These are phyloP conservation scores for Callitettix versicolor DNA, from an alignment of 1,140 invertebrate species.

Conservation along the genomic window DNA sequence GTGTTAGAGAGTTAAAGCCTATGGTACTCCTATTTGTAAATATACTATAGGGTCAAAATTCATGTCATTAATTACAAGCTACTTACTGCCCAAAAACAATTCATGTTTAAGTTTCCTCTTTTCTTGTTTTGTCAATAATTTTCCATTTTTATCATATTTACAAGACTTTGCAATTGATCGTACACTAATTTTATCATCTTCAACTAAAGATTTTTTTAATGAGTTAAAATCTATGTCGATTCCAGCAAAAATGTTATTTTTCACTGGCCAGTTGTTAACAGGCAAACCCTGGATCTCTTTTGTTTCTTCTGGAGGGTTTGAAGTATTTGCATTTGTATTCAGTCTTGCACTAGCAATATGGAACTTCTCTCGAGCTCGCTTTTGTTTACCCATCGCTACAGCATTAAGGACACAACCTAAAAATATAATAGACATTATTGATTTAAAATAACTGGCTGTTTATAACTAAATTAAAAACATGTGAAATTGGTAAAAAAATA, in stretches of 20 bases:
- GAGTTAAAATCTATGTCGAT: slow-evolving; percentile 1
- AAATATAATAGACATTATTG: too few species aligned
- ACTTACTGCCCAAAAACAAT: slow-evolving; percentile 9
- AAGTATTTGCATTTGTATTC: too few species aligned
- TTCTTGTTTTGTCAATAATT: slow-evolving; percentile 5
- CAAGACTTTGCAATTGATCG: slow-evolving; percentile 5
- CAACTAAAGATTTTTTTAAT: background rate
- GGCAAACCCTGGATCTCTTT: background rate
- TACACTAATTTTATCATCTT: slow-evolving; percentile 6
- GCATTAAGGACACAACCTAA: too few species aligned
- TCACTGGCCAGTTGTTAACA: background rate
- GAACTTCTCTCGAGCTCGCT: background rate
- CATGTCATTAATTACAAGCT: too few species aligned
- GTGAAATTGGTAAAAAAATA: too few species aligned
- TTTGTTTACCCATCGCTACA: background rate
- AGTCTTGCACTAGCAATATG: background rate
- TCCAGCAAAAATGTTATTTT: slow-evolving; percentile 7
- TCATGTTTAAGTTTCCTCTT: background rate
- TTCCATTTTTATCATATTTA: slow-evolving; percentile 8
- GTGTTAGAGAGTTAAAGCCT: too few species aligned
- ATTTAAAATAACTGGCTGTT: too few species aligned
- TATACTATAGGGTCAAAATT: too few species aligned
- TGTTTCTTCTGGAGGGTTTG: background rate
- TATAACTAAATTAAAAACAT: too few species aligned
- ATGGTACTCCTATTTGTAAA: too few species aligned